phyloP scores from a whole-genome alignment of 2,113 vertebrate species.

The Microcebus ravelobensis region DNA sequence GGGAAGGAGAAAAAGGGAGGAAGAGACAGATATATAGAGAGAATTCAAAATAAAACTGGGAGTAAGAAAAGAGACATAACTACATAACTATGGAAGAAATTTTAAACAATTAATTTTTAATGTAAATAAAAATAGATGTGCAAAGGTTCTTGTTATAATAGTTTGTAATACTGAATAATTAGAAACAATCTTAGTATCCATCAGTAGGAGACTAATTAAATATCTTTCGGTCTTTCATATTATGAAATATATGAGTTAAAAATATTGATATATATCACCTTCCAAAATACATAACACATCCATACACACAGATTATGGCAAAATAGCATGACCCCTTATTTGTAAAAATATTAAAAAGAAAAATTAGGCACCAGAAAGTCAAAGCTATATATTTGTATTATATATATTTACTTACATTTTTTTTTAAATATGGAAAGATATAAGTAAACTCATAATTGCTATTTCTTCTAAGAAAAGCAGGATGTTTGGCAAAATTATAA shows the following conservation, averaged over 20 bases:
- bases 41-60: background rate
- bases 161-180: background rate
- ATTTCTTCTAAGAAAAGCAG: background rate
- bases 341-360: background rate
- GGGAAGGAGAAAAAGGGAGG: background rate
- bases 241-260: background rate
- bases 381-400: background rate
- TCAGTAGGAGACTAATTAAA: background rate
- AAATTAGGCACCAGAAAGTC: background rate
- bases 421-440: background rate
- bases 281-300: background rate
- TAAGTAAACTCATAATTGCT: background rate
- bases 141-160: background rate
- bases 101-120: background rate
- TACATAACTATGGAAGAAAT: background rate
- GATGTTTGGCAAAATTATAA: background rate
- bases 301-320: background rate
- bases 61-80: background rate
- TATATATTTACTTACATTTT: background rate
- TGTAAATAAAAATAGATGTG: background rate
- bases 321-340: background rate
- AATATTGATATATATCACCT: background rate
- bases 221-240: background rate
- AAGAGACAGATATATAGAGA: background rate
- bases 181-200: background rate